phyloP scores from a whole-genome alignment of 2,888 invertebrate species.

The Hirtodrosophila histrioides region DNA sequence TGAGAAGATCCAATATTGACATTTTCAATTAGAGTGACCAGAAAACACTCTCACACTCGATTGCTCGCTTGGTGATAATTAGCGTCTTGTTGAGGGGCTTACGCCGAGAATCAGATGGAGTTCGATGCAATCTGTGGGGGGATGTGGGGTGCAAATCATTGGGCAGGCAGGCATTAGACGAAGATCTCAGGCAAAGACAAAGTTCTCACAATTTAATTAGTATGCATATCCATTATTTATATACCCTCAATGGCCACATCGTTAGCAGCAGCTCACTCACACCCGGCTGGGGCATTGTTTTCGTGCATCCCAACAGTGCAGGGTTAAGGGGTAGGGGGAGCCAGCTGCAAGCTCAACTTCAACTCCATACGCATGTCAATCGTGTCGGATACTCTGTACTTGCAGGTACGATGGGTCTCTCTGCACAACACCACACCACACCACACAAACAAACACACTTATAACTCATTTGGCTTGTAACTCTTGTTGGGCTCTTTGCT shows the following conservation, averaged over 20 bases:
- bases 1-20: conserved; percentile 58
- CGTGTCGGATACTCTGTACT: conserved; percentile 43
- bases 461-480: conserved; percentile 62
- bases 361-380: conserved; percentile 51
- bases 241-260: conserved; percentile 57
- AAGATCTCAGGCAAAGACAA: conserved; percentile 25
- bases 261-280: conserved; percentile 45
- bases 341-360: conserved; percentile 11
- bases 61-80: conserved; percentile 50
- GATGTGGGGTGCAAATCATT: conserved; percentile 60
- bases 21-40: conserved; percentile 57
- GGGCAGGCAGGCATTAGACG: conserved; percentile 26
- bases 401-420: conserved; percentile 34
- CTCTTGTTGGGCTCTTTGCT: conserved; percentile 48
- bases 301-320: conserved; percentile 12
- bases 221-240: conserved; percentile 74
- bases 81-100: conserved; percentile 48
- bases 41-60: conserved; percentile 48
- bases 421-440: conserved; percentile 26
- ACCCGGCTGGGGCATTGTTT: conserved; percentile 50
- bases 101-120: conserved; percentile 4
- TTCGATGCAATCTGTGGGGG: conserved; percentile 17
- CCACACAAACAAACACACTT: conserved; percentile 28
- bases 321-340: neutral
- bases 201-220: conserved; percentile 76